Evolutionary conservation across 2,888 invertebrate genomes (phyloP).

Genomic region (Acanthosepion esculentum): DNA sequence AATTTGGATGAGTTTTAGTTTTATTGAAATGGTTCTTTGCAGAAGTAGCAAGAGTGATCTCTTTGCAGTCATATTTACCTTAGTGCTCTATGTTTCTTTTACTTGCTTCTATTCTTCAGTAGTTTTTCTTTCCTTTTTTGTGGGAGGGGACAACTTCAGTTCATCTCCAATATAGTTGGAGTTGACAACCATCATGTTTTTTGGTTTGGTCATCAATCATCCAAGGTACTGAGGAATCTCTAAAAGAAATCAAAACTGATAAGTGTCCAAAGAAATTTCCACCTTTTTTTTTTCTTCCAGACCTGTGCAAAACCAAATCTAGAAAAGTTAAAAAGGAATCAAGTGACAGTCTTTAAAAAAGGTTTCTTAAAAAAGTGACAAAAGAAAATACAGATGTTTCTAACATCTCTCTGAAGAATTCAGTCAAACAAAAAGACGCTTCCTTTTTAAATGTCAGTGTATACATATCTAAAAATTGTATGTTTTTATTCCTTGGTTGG

Average conservation of each 20-base stretch:
- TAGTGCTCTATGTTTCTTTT: not conserved
- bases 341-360: not conserved
- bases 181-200: slow-evolving; percentile 33
- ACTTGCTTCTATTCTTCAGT: not conserved
- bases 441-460: not conserved
- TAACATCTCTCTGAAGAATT: not conserved
- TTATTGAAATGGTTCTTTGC: not conserved
- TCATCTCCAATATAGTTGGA: not conserved
- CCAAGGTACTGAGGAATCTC: not conserved
- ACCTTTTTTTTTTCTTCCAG: not conserved
- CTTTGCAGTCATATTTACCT: not conserved
- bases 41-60: not conserved
- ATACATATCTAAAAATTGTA: not conserved
- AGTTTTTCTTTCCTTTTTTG: not conserved
- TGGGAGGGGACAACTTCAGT: not conserved
- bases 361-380: not conserved
- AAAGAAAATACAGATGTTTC: not conserved
- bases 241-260: not conserved
- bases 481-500: not conserved
- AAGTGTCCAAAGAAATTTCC: not conserved
- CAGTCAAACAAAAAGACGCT: not conserved
- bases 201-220: not conserved
- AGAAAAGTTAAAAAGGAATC: not conserved
- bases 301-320: not conserved
- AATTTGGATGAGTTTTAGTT: not conserved